Conservation (phyloP, 2,888 invertebrate genomes). For the Nycteola revayana region DNA sequence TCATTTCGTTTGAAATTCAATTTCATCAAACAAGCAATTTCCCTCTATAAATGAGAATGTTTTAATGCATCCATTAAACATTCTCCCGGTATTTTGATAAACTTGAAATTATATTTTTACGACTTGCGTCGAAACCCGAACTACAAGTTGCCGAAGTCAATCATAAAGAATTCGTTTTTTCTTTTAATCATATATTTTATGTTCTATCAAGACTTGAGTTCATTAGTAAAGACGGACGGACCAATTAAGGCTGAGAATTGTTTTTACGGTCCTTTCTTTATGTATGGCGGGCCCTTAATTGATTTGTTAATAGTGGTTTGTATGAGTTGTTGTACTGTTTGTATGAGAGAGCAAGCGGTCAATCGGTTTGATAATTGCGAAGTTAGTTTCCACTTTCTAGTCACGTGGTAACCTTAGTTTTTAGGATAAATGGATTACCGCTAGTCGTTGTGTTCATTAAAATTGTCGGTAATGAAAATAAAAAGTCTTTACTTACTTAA, state of each 20-base stretch:
- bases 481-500: too few relatives aligned
- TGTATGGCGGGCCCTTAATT: conserved; percentile 37
- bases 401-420: too few relatives aligned
- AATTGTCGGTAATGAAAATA: too few relatives aligned
- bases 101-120: conserved; percentile 24
- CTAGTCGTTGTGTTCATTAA: too few relatives aligned
- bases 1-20: too few relatives aligned
- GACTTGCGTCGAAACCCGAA: conserved; percentile 19
- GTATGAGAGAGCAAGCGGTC: background rate
- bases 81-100: too few relatives aligned
- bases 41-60: too few relatives aligned
- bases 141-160: conserved; percentile 13
- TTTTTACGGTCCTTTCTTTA: conserved; percentile 47
- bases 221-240: conserved; percentile 41
- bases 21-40: too few relatives aligned
- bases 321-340: too few relatives aligned
- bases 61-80: too few relatives aligned
- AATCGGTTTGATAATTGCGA: conserved; percentile 4
- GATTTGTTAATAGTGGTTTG: conserved; percentile 31
- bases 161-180: conserved; percentile 22
- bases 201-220: conserved; percentile 39
- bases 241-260: conserved; percentile 48
- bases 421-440: too few relatives aligned
- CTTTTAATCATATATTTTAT: too few relatives aligned
- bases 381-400: background rate